Evolutionary conservation across 1,140 invertebrate genomes (phyloP).

Genomic region (Drosophila ambigua): DNA sequence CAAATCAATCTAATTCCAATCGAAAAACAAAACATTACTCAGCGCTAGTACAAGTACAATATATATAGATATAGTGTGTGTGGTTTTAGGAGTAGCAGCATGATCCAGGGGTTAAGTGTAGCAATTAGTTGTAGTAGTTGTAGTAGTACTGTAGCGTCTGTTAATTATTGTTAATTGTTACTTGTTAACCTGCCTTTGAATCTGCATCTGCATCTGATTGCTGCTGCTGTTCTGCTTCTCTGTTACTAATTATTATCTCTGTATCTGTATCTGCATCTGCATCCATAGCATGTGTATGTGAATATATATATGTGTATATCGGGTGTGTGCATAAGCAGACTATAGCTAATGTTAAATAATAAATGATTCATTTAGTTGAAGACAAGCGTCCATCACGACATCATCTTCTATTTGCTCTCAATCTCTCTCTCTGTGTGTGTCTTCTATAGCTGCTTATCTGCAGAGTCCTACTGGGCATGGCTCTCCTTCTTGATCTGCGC

Average conservation of each 20-base stretch:
- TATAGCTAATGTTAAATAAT: slow-evolving; percentile 72
- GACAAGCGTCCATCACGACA: slow-evolving; percentile 4
- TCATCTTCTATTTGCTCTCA: slow-evolving; percentile 6
- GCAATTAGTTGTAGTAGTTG: slow-evolving; percentile 40
- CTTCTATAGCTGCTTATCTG: slow-evolving; percentile 24
- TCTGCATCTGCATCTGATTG: slow-evolving; percentile 10
- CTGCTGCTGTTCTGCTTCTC: slow-evolving; percentile 43
- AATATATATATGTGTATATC: slow-evolving; percentile 62
- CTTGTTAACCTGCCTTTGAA: slow-evolving; percentile 68
- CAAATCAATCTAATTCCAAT: slow-evolving; percentile 41
- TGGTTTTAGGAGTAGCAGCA: too few relatives aligned
- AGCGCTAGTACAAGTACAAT: slow-evolving; percentile 59
- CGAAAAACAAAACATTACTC: slow-evolving; percentile 54
- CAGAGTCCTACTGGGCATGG: slow-evolving; percentile 62
- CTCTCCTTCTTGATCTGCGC: slow-evolving; percentile 81
- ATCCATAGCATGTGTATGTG: slow-evolving; percentile 1
- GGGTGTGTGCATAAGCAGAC: slow-evolving; percentile 46
- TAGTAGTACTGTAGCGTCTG: slow-evolving; percentile 56
- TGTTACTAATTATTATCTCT: slow-evolving; percentile 60
- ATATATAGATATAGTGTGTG: background rate
- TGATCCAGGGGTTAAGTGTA: too few relatives aligned
- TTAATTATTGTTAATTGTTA: slow-evolving; percentile 68
- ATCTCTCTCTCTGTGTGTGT: slow-evolving; percentile 8
- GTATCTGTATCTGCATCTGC: background rate
- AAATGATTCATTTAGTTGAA: slow-evolving; percentile 58